Evolutionary conservation across 2,888 invertebrate species (phyloP).

Genomic region (Bhutanitis thaidina): DNA sequence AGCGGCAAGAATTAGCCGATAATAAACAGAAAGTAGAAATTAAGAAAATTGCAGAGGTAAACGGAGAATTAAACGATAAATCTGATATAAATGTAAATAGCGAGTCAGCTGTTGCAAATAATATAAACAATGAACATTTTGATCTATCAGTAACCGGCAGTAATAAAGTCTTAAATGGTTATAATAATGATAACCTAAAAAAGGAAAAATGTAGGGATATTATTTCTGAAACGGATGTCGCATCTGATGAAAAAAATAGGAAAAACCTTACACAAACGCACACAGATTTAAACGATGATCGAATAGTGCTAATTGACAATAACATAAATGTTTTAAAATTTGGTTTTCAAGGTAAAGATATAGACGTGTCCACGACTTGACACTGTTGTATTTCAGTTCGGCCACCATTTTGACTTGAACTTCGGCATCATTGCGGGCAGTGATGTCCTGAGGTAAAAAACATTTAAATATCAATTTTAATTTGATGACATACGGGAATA

Average conservation of each 20-base stretch:
- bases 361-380: slow-evolving; percentile 8
- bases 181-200: background rate
- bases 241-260: background rate
- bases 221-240: background rate
- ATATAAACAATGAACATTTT: background rate
- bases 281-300: background rate
- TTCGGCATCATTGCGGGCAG: slow-evolving; percentile 8
- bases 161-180: background rate
- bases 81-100: background rate
- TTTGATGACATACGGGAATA: too few species aligned
- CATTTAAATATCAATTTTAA: too few species aligned
- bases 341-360: slow-evolving; percentile 1
- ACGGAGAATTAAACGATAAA: background rate
- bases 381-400: slow-evolving; percentile 4
- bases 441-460: background rate
- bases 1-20: slow-evolving; percentile 56
- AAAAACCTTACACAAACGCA: background rate
- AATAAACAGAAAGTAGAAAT: slow-evolving; percentile 43
- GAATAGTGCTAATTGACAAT: background rate
- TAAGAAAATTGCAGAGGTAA: slow-evolving; percentile 19
- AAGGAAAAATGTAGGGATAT: background rate
- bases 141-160: too few species aligned
- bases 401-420: slow-evolving; percentile 3
- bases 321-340: slow-evolving; percentile 5
- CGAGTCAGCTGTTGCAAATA: background rate